Base-by-base conservation (phyloP, 2,888 invertebrate species). In the Drosophila limbata region DNA sequence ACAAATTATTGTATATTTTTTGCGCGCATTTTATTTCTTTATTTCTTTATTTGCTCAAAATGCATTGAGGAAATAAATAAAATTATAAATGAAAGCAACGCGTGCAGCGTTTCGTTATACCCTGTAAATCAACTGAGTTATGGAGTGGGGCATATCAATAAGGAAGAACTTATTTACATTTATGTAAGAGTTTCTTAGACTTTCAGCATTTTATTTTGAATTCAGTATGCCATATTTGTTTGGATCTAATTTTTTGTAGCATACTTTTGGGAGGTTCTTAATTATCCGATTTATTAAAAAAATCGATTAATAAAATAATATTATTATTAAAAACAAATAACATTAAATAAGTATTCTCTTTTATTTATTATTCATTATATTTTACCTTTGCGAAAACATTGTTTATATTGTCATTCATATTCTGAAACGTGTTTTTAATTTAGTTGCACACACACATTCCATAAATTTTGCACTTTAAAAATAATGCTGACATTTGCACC, bases 1-100 rank as follows among this genome's bases (percentile, higher is more conserved):
- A 84, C 84, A 84, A 84, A 84, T 87, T 84, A 87, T 84, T 75
- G 25, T 25, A 72, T 63, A 59, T 56, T 63, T 63, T 79, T 72
- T 79, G 52, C 69, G 55, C 53, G 48, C 61, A 69, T 66, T 84
- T 83, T 76, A 78, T 67, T 81, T 72, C 76, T 72, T 86, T 84
- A 79, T 86, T 84, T 85, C 76, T 72, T 86, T 84, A 79, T 86
- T 84, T 85, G 73, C 72, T 44, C 71, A 77, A 77, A 85, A 82
- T 85, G 86, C 81, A 81, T 84, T 87, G 88, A 74, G 73, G 74
- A 84, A 82, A 84, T 84, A 84, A 87, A 84, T 79, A 84, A 84
- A 88, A 83, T 85, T 80, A 83, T 78, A 88, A 80, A 78, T 78
- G 77, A 78, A 78, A 72, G 76, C 71, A 67, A 67, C 70, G 82